Conservation (phyloP, 2,113 vertebrate genomes). For the Saguinus imperator region DNA sequence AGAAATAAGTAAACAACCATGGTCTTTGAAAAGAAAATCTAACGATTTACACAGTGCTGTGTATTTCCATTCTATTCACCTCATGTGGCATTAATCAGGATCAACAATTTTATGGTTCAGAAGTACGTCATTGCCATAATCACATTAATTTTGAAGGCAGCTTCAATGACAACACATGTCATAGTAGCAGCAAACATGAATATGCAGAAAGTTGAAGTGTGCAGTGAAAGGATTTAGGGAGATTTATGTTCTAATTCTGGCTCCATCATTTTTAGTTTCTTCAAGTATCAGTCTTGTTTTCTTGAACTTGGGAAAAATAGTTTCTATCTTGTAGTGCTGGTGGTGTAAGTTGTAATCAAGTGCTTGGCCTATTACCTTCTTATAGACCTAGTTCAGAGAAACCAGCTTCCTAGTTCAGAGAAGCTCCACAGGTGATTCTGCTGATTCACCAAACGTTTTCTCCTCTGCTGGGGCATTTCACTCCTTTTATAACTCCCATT, state of each 20-base stretch:
- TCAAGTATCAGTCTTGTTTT: neutral
- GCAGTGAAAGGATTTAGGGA: neutral
- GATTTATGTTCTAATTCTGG: neutral
- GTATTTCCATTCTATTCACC: conserved; percentile 70
- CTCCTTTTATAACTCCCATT: neutral
- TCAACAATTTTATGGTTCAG: conserved; percentile 56
- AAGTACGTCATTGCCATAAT: conserved; percentile 68
- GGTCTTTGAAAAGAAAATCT: conserved; percentile 10
- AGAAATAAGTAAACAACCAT: conserved; percentile 76
- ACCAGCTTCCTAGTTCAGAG: too few species aligned
- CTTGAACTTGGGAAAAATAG: conserved; percentile 1
- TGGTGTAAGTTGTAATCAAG: neutral
- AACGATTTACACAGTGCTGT: conserved; percentile 67
- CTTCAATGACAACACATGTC: conserved; percentile 32
- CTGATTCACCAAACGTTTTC: neutral
- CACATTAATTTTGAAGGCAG: conserved; percentile 60
- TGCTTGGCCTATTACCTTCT: neutral
- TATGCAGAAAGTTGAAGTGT: conserved; percentile 5
- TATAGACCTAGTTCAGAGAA: neutral
- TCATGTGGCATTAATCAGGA: conserved; percentile 65
- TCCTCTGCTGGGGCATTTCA: neutral
- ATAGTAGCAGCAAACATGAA: neutral
- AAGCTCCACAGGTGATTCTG: neutral
- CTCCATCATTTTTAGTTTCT: neutral
- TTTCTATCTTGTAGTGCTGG: neutral